Percentiles rank a stretch among this genome's conserved stretches.
Conservation (phyloP, 1,140 invertebrate species). For the Cydia splendana region DNA sequence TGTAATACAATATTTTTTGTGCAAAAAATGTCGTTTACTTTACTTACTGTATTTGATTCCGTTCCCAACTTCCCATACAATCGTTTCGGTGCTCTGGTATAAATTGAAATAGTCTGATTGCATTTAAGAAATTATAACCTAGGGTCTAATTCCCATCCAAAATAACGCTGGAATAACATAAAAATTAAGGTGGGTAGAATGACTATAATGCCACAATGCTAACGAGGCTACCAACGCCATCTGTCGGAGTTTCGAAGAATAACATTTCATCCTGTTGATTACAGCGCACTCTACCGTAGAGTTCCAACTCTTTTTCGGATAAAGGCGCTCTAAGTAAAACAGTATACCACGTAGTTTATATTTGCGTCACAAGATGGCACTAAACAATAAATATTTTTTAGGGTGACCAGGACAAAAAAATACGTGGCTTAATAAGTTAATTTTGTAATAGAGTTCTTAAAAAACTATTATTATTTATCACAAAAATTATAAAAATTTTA, state of each 20-base stretch:
- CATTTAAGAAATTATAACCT: too few species aligned
- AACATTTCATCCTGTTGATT: background rate
- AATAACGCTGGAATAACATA: too few species aligned
- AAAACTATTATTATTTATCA: too few species aligned
- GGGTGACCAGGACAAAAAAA: conserved; percentile 1
- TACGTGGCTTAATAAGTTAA: background rate
- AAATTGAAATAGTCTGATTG: too few species aligned
- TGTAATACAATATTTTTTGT: conserved; percentile 60
- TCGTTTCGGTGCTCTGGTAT: too few species aligned
- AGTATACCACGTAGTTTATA: background rate
- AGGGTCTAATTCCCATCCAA: too few species aligned
- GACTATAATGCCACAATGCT: too few species aligned
- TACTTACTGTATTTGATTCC: conserved; percentile 29
- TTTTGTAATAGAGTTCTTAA: background rate
- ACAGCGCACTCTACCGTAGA: background rate
- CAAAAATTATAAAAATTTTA: too few species aligned
- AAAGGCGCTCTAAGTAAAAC: background rate
- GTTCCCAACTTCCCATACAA: too few species aligned
- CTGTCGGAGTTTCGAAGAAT: background rate
- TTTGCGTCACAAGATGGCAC: background rate
- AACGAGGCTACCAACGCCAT: background rate
- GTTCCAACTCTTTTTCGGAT: background rate
- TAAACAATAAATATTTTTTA: background rate
- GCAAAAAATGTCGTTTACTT: conserved; percentile 47
- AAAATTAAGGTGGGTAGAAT: too few species aligned